Conservation (phyloP, 2,888 invertebrate genomes). For the Drosophila conformis region DNA sequence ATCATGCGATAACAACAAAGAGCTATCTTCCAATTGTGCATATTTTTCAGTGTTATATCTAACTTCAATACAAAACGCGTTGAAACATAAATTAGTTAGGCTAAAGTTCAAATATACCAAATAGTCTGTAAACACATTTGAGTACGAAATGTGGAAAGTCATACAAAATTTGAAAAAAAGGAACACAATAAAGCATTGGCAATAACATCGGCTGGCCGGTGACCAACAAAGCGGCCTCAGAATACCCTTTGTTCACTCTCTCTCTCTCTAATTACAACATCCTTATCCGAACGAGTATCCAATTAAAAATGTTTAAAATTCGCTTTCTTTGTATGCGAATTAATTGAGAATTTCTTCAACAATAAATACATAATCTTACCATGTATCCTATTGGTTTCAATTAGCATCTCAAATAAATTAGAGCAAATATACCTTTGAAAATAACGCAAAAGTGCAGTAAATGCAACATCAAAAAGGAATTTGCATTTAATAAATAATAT, state of each 20-base stretch:
- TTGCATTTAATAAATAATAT: constrained; percentile 22
- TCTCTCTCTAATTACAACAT: neutral
- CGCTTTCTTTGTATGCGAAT: constrained; percentile 1
- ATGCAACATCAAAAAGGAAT: constrained; percentile 26
- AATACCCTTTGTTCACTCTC: constrained; percentile 8
- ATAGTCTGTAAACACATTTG: constrained; percentile 14
- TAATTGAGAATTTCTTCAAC: constrained; percentile 33
- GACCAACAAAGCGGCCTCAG: constrained; percentile 25
- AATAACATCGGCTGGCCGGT: constrained; percentile 43
- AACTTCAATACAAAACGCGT: constrained; percentile 31
- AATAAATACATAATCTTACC: constrained; percentile 58
- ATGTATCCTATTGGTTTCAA: constrained; percentile 76
- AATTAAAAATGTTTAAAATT: constrained; percentile 1
- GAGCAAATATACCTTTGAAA: constrained; percentile 33
- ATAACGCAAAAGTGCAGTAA: constrained; percentile 15
- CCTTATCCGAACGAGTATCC: constrained; percentile 2
- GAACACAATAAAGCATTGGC: constrained; percentile 24
- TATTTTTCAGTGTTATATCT: constrained; percentile 69
- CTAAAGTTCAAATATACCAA: constrained; percentile 55
- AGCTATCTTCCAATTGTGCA: constrained; percentile 79
- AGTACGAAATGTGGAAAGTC: constrained; percentile 9
- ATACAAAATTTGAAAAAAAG: constrained; percentile 3
- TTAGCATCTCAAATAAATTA: constrained; percentile 61
- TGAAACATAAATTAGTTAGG: constrained; percentile 60
- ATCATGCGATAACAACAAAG: constrained; percentile 64